Base-by-base conservation (phyloP, 1,140 invertebrate genomes). In the Diorhabda carinulata region DNA sequence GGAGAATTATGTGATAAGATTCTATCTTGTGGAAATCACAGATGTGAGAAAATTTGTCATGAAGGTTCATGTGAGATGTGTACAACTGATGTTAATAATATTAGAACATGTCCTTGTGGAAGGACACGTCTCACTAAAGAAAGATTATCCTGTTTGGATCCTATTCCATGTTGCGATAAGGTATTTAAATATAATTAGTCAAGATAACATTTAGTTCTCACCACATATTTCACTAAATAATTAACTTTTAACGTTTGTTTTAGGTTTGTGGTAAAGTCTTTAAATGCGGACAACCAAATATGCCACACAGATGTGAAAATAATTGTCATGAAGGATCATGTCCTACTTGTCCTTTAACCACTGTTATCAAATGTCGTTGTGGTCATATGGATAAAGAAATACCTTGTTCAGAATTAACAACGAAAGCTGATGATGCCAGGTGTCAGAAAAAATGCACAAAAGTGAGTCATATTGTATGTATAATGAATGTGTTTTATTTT, bases 361-460 rank as follows among this genome's bases (percentile, higher is more conserved):
- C 94, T 0, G 79, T 87, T 2, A 86, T 97, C 0, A 88, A 87
- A 64, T 98, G 97, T 78, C 89, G 94, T n/a, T 99, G 97, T 82
- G 93, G 93, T n/a, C 87, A 90, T 76, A 92, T 91, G 83, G 89
- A 90, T 67, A 91, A 91, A 73, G 89, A 95, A 79, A 87, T 97
- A 59, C 84, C 88, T 1, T 98, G 96, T 79, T 82, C 82, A 2
- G 87, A 94, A 57, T 79, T 95, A 1, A 87, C 83, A 0, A 86
- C 87, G 0, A 87, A 89, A 74, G 84, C 86, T 40, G 88, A 91
- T 73, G 91, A 91, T 77, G 88, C 90, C 4, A 81, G 89, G 7
- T 98, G 96, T 82, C 89, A 95, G 75, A 93, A 91, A 74, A 91
- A 91, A 75, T 98, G 96, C 81, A 91, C 89, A 57, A 96, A 96